Base-by-base conservation (phyloP, 2,113 vertebrate species). In the Gorsachius goisagi region DNA sequence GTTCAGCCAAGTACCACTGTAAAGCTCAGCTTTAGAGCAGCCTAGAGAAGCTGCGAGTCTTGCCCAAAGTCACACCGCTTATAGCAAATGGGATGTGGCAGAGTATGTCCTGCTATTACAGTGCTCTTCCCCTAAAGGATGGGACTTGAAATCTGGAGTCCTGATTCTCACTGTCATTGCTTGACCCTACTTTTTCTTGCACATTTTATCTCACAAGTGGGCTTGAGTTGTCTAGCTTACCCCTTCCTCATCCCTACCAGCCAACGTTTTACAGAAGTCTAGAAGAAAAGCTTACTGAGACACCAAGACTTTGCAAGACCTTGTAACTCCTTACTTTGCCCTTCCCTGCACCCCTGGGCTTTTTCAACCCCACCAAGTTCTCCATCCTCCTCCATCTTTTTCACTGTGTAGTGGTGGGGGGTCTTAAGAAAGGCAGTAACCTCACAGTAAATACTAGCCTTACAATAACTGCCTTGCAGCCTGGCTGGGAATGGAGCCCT, bases 121-220 rank as follows among this genome's bases (percentile, higher is more conserved):
- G 8, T 0, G 4, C 50, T 44, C 13, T 77, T 58, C 17, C 5
- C 9, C 16, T 60, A 18, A 30, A 78, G 18, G 11, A 17, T 64
- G 24, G 30, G 27, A 10, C 62, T 87, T 2, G 7, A 47, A 85
- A 77, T n/a, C 50, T 0, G 0, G 4, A 66, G 12, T 77, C 12
- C 28, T 32, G n/a, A 59, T 66, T 91, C 33, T 89, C 15, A 17
- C n/a, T 64, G 64, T 24, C 9, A 27, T 49, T 89, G 50, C 39
- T 82, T 2, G 13, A 49, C 27, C 7, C 1, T 2, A 12, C 12
- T 39, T 66, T 37, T 14, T 56, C 24, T 41, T 0, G 1, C 11
- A 16, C 2, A 1, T 83, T 73, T 63, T 84, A 30, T 75, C 41
- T 11, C 14, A 11, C 21, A 28, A 27, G 20, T 39, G 24, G 37